These are phyloP conservation scores for Aldrovandia affinis DNA, from an alignment of 2,797 vertebrate species.

Conservation along the genomic window DNA sequence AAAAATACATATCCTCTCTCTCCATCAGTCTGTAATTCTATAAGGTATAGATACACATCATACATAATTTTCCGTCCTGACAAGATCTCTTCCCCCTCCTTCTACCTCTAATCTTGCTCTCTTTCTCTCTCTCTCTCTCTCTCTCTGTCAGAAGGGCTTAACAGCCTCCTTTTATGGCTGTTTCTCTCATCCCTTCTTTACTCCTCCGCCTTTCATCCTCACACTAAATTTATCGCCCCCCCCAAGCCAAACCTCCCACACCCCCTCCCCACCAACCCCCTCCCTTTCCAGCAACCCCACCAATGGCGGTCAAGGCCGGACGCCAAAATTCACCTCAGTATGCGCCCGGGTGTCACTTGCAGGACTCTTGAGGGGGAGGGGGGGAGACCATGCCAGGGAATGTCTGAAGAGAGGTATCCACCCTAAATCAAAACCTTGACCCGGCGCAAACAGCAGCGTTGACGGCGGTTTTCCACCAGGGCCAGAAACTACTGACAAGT, in stretches of 20 bases:
- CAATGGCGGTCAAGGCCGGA: not conserved
- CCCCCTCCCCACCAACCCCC: no score
- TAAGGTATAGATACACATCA: no score
- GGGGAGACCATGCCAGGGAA: constrained; percentile 16
- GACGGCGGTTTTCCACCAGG: not conserved
- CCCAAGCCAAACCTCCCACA: no score
- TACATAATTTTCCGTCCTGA: no score
- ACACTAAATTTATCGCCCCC: constrained; percentile 34
- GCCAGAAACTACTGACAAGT: not conserved
- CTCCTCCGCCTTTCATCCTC: constrained; percentile 27
- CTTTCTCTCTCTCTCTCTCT: not conserved
- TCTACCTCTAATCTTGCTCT: not conserved
- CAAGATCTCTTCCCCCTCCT: not conserved
- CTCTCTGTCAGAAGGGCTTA: not conserved
- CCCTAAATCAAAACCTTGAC: not conserved
- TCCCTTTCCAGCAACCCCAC: not conserved
- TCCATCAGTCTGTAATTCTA: no score
- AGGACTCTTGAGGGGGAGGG: constrained; percentile 21
- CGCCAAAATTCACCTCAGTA: constrained; percentile 4
- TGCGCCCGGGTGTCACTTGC: constrained; percentile 21
- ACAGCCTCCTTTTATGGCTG: constrained; percentile 23
- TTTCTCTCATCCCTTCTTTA: constrained; percentile 6
- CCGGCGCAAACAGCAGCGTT: constrained; percentile 11
- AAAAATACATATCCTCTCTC: no score
- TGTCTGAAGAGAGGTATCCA: not conserved